Conservation (phyloP, 2,888 invertebrate genomes). For the Aspidapion aeneum region DNA sequence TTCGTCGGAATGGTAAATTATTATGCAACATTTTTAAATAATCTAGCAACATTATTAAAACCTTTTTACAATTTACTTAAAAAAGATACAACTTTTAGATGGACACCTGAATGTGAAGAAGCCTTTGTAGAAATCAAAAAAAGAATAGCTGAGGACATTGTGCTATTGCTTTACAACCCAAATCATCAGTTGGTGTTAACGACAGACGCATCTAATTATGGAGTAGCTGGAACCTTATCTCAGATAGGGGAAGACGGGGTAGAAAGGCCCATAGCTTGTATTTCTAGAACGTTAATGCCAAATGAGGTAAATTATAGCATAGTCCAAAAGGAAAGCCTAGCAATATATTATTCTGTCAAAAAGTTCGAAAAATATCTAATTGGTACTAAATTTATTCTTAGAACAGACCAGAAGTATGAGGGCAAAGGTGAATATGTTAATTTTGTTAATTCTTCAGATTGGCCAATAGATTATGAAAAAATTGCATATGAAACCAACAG, state of each 20-base stretch:
- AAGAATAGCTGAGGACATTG: not conserved
- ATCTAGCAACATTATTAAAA: conserved; percentile 10
- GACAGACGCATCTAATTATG: not conserved
- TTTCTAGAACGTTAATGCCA: conserved; percentile 20
- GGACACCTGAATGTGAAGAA: conserved; percentile 20
- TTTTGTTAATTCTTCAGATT: conserved; percentile 10
- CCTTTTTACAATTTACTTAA: conserved; percentile 20
- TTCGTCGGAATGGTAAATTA: conserved; percentile 23
- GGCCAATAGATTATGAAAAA: conserved; percentile 12
- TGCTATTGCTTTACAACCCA: not conserved
- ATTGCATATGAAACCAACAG: not conserved
- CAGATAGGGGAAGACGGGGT: conserved; percentile 21
- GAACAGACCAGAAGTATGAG: conserved; percentile 15
- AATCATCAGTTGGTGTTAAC: too few species aligned
- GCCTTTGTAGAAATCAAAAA: not conserved
- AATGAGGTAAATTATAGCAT: conserved; percentile 4
- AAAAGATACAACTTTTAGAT: conserved; percentile 19
- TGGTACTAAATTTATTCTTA: conserved; percentile 26
- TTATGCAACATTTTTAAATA: conserved; percentile 20
- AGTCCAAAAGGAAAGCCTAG: conserved; percentile 36
- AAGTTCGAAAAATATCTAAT: conserved; percentile 39
- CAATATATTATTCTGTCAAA: conserved; percentile 22
- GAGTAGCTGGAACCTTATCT: not conserved
- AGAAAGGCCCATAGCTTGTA: conserved; percentile 21
- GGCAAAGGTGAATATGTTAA: conserved; percentile 11